Conservation (phyloP, 1,140 invertebrate species). For the Sinonovacula constricta region DNA sequence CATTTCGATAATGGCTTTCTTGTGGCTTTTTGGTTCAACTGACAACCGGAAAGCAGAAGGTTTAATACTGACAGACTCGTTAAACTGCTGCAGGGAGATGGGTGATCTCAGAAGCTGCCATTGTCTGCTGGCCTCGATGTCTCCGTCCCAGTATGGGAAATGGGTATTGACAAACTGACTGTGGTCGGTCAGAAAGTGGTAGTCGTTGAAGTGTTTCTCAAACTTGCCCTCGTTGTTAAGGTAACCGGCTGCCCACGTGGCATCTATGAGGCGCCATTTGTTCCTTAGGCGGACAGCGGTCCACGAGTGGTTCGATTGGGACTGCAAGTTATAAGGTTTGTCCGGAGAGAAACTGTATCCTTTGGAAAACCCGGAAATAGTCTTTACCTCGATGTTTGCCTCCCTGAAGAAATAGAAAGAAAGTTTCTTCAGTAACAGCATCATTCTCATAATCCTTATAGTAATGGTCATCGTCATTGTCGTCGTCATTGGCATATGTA, state of each 20-base stretch:
- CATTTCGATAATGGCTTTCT: conserved; percentile 24
- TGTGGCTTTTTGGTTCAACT: conserved; percentile 36
- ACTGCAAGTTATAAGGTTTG: conserved; percentile 95
- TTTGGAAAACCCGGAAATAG: conserved; percentile 90
- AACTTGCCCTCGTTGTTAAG: conserved; percentile 42
- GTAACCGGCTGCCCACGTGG: conserved; percentile 79
- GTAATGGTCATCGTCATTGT: too few species aligned
- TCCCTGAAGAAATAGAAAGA: too few species aligned
- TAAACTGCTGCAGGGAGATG: conserved; percentile 38
- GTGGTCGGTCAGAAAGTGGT: conserved; percentile 80
- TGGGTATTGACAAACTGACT: conserved; percentile 79
- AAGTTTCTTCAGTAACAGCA: too few species aligned
- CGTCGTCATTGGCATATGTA: too few species aligned
- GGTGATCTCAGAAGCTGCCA: conserved; percentile 56
- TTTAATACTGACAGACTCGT: conserved; percentile 5
- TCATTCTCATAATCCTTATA: too few species aligned
- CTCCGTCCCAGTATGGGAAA: conserved; percentile 76
- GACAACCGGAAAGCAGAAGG: conserved; percentile 23
- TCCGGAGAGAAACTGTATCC: conserved; percentile 97
- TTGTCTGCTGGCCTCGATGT: conserved; percentile 50
- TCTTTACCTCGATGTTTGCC: conserved; percentile 39
- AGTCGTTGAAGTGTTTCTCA: conserved; percentile 59
- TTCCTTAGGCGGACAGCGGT: conserved; percentile 59
- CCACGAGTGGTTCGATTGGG: conserved; percentile 80
- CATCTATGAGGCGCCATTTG: conserved; percentile 66